Evolutionary conservation across 2,113 vertebrate species (phyloP), one percentile per base, ranked within the genome.

Genomic region (Cynocephalus volans): DNA sequence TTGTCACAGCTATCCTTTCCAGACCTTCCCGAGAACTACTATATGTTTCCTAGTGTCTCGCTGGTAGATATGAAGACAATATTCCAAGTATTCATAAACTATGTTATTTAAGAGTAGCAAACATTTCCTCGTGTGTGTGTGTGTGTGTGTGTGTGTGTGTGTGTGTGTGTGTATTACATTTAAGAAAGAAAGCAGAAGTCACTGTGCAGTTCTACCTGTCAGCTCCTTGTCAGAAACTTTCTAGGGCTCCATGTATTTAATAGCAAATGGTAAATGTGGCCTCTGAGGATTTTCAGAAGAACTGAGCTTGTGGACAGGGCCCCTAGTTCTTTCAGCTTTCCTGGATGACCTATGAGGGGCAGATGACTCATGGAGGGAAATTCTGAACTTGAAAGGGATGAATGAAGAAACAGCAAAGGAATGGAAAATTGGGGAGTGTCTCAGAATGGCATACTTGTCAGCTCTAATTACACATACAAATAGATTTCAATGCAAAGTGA

Each of bases 401-500:
- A 54, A 48, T 76, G 70, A 65, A 93, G 64, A 18, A 80, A 36
- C 12, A 62, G 50, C 19, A 36, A 86, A 82, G 31, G 13, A 60
- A 88, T 52, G 31, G 76, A 64, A 96, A 95, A 56, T 54, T 12
- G 28, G 36, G 50, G 28, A 48, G 0, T 83, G 36, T 26, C 77
- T 50, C 41, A 48, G 62, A 82, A 96, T n/a, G 83, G 41, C 79
- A 84, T 8, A 72, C n/a, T 45, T 64, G 58, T 83, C 52, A 23
- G 41, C 73, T 89, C 79, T 70, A 93, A 83, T 88, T 82, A 92
- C 94, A 50, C 14, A 64, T 69, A 92, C 58, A 93, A 81, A 95
- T 10, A 96, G 80, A 92, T 69, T 89, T 75, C 84, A 90, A 70
- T 80, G 88, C 48, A 80, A 90, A 93, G 64, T 52, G 31, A 65